Evolutionary conservation across 30 jellyfish, hydroid and myxozoan genomes (phyloP), one percentile per base, ranked within the genome.

Genomic region (Catostylus mosaicus): DNA sequence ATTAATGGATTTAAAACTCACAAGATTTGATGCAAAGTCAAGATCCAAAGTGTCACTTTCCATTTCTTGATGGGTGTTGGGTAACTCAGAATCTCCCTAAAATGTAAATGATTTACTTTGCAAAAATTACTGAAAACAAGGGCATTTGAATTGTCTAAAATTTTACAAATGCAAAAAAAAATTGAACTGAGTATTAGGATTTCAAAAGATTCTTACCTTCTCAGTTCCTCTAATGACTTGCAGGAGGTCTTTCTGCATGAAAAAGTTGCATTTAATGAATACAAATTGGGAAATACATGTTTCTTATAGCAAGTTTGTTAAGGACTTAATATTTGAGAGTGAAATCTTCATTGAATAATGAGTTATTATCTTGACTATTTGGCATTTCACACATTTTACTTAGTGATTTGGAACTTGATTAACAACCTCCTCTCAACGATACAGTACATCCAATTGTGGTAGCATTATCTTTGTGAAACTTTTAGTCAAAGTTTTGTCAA

Each of bases 1-100:
- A n/a, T n/a, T n/a, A n/a, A n/a, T 18, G 24, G 63, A 50, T 23
- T 19, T 29, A 18, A 19, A 33, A 65, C 84, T 81, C 69, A 82
- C 92, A 62, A 24, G 67, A 26, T 74, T 35, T 32, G 92, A 82
- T 33, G 86, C 92, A 82, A 82, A 82, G 57, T 82, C 92, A 32
- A 82, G 80, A 29, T 82, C 92, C 47, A 72, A 62, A 0, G 22
- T 75, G 45, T 64, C 82, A 40, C 48, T 52, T 30, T 37, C 75
- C 71, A 59, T 59, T 27, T 59, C 24, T 7, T n/a, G 6, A 11
- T 3, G 30, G 7, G 30, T 3, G 23, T 11, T 22, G 3, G 67
- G 26, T 18, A 29, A 35, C 0, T 27, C 32, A 36, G 46, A 38
- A 26, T 40, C 69, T 48, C 26, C 46, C 66, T 75, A 31, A 16